Base-by-base conservation (phyloP, 2,113 vertebrate genomes). In the Poeciliopsis occidentalis region DNA sequence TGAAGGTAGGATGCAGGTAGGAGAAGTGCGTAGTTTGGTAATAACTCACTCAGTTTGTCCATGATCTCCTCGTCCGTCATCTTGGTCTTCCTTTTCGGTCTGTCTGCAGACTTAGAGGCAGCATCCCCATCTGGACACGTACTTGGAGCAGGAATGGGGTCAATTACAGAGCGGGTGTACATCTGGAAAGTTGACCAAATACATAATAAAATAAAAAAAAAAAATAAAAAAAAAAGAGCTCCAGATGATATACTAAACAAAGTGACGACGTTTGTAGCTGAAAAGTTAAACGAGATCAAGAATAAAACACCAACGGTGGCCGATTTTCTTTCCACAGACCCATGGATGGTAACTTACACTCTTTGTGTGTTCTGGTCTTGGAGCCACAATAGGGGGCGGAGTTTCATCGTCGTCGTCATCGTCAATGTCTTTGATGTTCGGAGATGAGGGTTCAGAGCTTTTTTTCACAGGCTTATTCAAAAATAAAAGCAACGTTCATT, bases 21-120 rank as follows among this genome's bases (percentile, higher is more conserved):
- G 7, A 17, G 17, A 5, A 17, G 17, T 7, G 17, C 4, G 4
- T 47, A 47, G 44, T 57, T 57, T n/a, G 51, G 51, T 30, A 31
- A 67, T 60, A 2, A 62, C 95, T 84, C 95, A 99, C 98, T 95
- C 87, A 99, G 95, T 95, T 96, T 99, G 85, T 99, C 98, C 97
- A 98, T 98, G 87, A 99, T 99, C 89, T 99, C 98, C 86, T 98
- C 97, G 67, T 99, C 98, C 0, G 97, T 96, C 97, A 99, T 99
- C 91, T 98, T 99, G 76, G 95, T 94, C 91, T 98, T 99, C 95
- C 97, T 98, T 69, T 97, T 99, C 93, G 96, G 96, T 85, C 95
- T 95, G 67, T 99, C 98, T 22, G 94, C 91, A 0, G 94, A 93
- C 87, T 96, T 99, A 2, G 95, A 92, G 27, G 94, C 95, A 3